Evolutionary conservation across 2,797 vertebrate genomes (phyloP), one percentile per base, ranked within the genome.

Genomic region (Prunella strophiata): DNA sequence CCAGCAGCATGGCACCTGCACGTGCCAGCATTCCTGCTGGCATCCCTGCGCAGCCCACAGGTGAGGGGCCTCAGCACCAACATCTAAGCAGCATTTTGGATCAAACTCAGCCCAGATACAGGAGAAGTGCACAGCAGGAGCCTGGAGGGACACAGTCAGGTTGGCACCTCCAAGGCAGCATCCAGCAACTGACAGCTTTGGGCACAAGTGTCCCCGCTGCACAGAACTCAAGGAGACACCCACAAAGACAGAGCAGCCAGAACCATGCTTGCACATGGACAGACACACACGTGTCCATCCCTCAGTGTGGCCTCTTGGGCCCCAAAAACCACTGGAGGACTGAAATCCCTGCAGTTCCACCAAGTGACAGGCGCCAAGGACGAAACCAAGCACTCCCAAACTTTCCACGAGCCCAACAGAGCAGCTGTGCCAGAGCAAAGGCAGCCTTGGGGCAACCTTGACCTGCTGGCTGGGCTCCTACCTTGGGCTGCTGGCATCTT

Each of bases 401-500:
- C 52, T 40, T 19, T 29, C 54, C 85, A 12, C 0, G 2, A 40
- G 63, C 74, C 78, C 72, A 22, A 9, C 0, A 0, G 29, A 86
- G 82, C 47, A 57, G 85, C 45, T 40, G 55, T 57, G 66, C 68
- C 71, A 25, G 27, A 57, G 43, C 66, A 19, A 48, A 66, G 62
- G 70, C 61, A 78, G 48, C 54, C 68, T 55, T 45, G 19, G 67
- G 76, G 40, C 66, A 83, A 7, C 77, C 85, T 40, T 10, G 17
- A 16, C 72, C 48, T 16, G 66, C 15, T 0, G 74, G 88, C 15
- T 4, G 47, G 23, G 42, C 75, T 96, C 98, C 97, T 98, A 99
- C 99, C 99, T 98, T 98, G 97, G 86, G 89, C 96, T 1, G 75
- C 57, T 2, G 95, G 96, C 25, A 94, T 92, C 96, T 98, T 99